Evolutionary conservation across 2,113 vertebrate species (phyloP), one percentile per base, ranked within the genome.

Genomic region (Eurypyga helias): DNA sequence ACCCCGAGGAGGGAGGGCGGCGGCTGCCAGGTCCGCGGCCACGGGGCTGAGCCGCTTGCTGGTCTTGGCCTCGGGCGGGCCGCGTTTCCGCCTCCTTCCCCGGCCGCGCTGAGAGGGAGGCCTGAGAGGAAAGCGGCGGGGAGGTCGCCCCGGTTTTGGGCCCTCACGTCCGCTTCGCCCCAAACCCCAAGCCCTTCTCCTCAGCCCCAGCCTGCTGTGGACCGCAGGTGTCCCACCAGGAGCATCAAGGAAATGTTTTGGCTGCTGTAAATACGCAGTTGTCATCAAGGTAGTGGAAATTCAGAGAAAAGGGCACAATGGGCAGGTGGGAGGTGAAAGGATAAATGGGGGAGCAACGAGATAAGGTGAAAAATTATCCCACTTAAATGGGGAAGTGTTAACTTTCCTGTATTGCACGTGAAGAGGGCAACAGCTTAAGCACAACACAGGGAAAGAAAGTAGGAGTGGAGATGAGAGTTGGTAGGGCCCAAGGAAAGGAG

Each of bases 61-160:
- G 45, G n/a, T 8, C 1, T 2, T 3, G 46, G 7, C 1, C 2
- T 4, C 6, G 14, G 21, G 0, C 0, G 2, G 14, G 25, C 0
- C 3, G 6, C 3, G 4, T 31, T 86, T 90, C n/a, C 23, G 38
- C 1, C 2, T 29, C 12, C 11, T 11, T 15, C 11, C 3, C 4
- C 1, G 11, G 24, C 26, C 1, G 20, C 9, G 3, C 25, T 11
- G 33, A 0, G 38, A 10, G 21, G 10, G 29, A 28, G 18, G 52
- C 48, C 55, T 14, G 51, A 41, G 38, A 36, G 38, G 16, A 25
- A 9, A 2, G 38, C 5, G 18, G 16, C 0, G 2, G n/a, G 13
- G 55, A 23, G 7, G 21, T 4, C 26, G 4, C 6, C 5, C 3
- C 8, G 5, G 6, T 1, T 19, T 20, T 9, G 25, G 12, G 57